Evolutionary conservation across 2,888 invertebrate species (phyloP), one percentile per base, ranked within the genome.

Genomic region (Acanthosepion esculentum): DNA sequence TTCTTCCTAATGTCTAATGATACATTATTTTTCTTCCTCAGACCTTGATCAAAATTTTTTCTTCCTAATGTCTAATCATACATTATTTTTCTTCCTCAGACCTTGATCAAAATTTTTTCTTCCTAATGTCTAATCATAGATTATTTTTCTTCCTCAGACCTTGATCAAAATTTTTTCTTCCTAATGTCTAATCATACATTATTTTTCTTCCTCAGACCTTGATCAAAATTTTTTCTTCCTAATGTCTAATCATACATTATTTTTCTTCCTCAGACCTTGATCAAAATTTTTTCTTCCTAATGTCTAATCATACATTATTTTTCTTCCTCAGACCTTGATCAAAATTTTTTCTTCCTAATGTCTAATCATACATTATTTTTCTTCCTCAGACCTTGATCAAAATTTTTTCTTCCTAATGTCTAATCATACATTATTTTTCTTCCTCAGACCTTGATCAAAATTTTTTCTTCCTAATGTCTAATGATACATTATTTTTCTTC

Each of bases 371-470:
- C 26, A 48, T 3, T 26, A 92, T 93, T 50, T 48, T 50, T 29
- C 20, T 50, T 93, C 78, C n/a, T 29, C 50, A 93, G 93, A 93
- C 53, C 53, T 93, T n/a, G 93, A 93, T 93, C 93, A 48, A 50
- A 93, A 93, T 55, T 10, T 20, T 59, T 20, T 59, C 23, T 59
- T 59, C 59, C 26, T 59, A 59, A 59, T 59, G 6, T 23, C 20
- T 59, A 59, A 59, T 59, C 59, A 59, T 92, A 92, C 26, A 48
- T 3, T 26, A 92, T 93, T 50, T 48, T 50, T 29, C 20, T 50
- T 93, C 78, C n/a, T 29, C 50, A 93, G 93, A 93, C 53, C 53
- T 93, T n/a, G 93, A 93, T 93, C 93, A 48, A 50, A 93, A 93
- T 55, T 10, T 20, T 59, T 20, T 59, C 23, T 59, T 59, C 59